A percentile compares a stretch with the other conserved stretches of the same genome.
phyloP scores from a whole-genome alignment of 2,113 vertebrate genomes.

The Solea solea region DNA sequence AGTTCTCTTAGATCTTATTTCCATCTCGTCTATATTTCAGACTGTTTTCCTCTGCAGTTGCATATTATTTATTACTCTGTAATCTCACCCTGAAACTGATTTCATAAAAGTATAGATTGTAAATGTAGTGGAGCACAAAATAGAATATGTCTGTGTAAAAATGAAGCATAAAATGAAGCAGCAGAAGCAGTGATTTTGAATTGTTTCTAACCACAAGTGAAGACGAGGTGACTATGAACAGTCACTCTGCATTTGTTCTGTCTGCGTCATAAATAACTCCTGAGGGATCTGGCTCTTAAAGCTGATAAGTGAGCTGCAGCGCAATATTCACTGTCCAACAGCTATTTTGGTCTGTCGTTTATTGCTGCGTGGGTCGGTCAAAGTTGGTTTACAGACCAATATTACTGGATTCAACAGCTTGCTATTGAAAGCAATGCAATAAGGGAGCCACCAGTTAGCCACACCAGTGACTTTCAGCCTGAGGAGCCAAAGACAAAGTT shows the following conservation, averaged over 20 bases:
- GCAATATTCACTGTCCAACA: neutral
- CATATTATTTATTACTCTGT: slow-evolving; percentile 3
- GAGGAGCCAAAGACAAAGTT: neutral
- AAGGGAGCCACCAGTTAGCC: neutral
- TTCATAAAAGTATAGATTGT: neutral
- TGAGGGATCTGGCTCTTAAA: neutral
- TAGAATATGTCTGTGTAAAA: neutral
- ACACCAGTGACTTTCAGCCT: neutral
- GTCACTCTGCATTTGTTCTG: neutral
- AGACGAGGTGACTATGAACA: no score
- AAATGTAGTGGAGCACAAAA: neutral
- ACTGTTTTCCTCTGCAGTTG: neutral
- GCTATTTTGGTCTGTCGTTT: neutral
- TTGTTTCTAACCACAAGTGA: neutral
- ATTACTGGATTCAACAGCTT: neutral
- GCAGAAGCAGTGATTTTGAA: neutral
- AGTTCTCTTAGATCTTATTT: slow-evolving; percentile 12
- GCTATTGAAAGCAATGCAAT: neutral
- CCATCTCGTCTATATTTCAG: slow-evolving; percentile 1
- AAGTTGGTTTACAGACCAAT: neutral
- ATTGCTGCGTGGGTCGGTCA: neutral
- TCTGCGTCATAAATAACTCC: neutral
- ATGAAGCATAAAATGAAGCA: neutral
- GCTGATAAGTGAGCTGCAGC: neutral
- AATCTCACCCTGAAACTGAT: neutral